A percentile compares a stretch with the other conserved stretches of the same genome.
Evolutionary conservation across 2,888 invertebrate species (phyloP).

Genomic region (Poecilobothrus nobilitatus): DNA sequence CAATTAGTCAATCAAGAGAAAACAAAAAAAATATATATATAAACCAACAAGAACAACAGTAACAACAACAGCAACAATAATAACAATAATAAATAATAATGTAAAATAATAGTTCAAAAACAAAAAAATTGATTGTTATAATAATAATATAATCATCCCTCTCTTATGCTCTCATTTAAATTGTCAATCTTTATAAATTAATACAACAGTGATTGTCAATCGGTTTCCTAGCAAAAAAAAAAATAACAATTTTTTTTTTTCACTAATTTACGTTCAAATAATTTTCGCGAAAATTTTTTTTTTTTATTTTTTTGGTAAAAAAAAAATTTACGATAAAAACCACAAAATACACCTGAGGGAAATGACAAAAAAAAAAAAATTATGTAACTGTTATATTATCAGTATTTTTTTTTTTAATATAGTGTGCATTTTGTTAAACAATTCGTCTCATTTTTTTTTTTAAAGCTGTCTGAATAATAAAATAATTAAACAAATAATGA

Average conservation of each 20-base stretch:
- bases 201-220: neutral
- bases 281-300: too few species aligned
- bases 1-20: constrained; percentile 30
- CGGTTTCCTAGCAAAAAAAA: neutral
- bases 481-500: neutral
- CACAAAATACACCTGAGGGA: neutral
- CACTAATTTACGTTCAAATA: too few species aligned
- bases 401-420: neutral
- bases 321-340: constrained; percentile 4
- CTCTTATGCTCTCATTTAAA: neutral
- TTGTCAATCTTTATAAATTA: neutral
- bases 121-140: neutral
- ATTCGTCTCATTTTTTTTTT: neutral
- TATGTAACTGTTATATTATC: too few species aligned
- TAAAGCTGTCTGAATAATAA: constrained; percentile 2
- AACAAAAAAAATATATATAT: neutral
- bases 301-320: neutral
- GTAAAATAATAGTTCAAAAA: neutral
- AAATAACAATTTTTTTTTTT: too few species aligned
- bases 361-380: neutral
- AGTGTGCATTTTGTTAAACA: neutral
- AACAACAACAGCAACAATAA: too few species aligned
- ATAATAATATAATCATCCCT: neutral
- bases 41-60: too few species aligned
- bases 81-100: too few species aligned